phyloP scores from a whole-genome alignment of 2,113 vertebrate genomes.

The Hydropotes inermis region DNA sequence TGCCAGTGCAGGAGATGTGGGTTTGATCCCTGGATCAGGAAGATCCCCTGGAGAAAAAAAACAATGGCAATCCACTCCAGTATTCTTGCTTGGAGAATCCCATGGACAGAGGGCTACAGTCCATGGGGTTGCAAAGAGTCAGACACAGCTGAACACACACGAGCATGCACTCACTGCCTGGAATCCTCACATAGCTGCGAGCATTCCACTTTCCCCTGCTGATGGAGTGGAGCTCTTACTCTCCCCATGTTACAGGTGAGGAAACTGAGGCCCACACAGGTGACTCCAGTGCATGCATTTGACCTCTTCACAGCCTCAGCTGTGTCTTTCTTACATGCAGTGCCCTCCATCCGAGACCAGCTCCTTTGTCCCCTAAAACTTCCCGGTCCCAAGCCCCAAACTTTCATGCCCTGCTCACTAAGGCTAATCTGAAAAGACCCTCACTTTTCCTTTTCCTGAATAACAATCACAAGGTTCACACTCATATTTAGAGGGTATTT shows the following conservation, averaged over 20 bases:
- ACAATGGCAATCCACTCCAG: background rate
- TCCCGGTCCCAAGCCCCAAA: rapidly evolving
- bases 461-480: rapidly evolving
- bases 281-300: background rate
- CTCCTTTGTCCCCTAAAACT: background rate
- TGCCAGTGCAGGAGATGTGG: background rate
- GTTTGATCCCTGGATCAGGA: background rate
- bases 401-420: no score
- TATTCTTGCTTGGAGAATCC: background rate
- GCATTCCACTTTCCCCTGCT: no score
- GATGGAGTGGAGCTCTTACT: background rate
- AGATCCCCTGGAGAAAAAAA: background rate
- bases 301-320: background rate
- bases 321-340: rapidly evolving
- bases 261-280: background rate
- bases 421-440: background rate
- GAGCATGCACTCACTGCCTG: background rate
- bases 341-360: rapidly evolving
- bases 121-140: background rate
- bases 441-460: background rate
- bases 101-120: background rate
- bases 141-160: rapidly evolving
- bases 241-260: background rate
- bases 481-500: no score
- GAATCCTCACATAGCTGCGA: background rate